Evolutionary conservation across 1,140 invertebrate genomes (phyloP).

Genomic region (Polypedilum vanderplanki): DNA sequence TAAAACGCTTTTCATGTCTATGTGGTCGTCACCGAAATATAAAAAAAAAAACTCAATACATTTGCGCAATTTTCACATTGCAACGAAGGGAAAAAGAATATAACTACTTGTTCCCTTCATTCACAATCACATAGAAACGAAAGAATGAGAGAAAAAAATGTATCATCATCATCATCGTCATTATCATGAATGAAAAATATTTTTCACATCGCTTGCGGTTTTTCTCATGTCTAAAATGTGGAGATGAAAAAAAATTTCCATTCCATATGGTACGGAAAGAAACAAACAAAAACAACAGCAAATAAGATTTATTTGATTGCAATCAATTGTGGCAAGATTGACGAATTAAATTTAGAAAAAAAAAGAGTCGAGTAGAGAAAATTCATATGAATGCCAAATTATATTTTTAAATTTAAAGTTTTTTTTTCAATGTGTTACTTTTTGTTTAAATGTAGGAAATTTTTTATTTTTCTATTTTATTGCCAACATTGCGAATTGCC

Average conservation of each 20-base stretch:
- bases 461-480: too few species aligned
- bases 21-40: background rate
- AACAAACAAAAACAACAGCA: background rate
- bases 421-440: too few species aligned
- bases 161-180: constrained; percentile 10
- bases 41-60: background rate
- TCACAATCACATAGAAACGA: background rate
- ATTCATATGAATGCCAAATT: too few species aligned
- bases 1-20: background rate
- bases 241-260: background rate
- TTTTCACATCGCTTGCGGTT: constrained; percentile 10
- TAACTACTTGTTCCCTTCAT: background rate
- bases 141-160: too few species aligned
- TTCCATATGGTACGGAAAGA: background rate
- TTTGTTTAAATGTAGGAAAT: too few species aligned
- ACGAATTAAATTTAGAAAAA: too few species aligned
- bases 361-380: too few species aligned
- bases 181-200: background rate
- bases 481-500: too few species aligned
- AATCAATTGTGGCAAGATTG: too few species aligned
- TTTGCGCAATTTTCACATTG: background rate
- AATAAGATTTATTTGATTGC: too few species aligned
- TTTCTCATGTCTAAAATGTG: background rate
- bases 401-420: too few species aligned
- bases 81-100: background rate